phyloP scores from a whole-genome alignment of 2,113 vertebrate species.

The Cyprinus carpio region DNA sequence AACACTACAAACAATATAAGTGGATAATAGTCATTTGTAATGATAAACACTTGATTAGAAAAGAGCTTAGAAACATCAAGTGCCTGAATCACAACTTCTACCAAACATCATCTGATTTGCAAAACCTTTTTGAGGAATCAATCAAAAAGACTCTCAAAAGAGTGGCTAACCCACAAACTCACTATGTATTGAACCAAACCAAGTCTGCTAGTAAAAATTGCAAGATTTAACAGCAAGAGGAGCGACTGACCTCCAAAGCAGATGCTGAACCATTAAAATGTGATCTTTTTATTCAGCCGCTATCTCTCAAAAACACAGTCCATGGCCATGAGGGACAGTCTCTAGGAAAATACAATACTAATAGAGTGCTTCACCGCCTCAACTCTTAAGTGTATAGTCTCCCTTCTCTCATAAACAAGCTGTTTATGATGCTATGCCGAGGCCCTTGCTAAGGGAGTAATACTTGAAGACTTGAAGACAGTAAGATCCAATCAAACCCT shows the following conservation, averaged over 20 bases:
- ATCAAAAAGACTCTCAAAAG: background rate
- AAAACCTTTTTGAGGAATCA: background rate
- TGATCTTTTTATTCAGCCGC: background rate
- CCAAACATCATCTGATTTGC: background rate
- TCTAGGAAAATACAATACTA: slow-evolving; percentile 12
- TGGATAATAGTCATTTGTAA: slow-evolving; percentile 4
- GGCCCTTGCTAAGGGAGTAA: slow-evolving; percentile 5
- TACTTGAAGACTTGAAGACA: background rate
- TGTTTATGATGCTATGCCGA: background rate
- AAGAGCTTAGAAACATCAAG: background rate
- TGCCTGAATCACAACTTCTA: background rate
- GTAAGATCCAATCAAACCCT: background rate
- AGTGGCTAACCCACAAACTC: background rate
- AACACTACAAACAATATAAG: background rate
- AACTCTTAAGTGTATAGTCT: background rate
- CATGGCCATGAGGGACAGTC: background rate
- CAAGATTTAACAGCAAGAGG: slow-evolving; percentile 53
- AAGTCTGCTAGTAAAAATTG: slow-evolving; percentile 62
- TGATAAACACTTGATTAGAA: background rate
- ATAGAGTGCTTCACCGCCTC: background rate
- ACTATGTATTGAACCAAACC: slow-evolving; percentile 25
- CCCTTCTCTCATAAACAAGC: slow-evolving; percentile 18
- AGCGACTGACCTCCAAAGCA: slow-evolving; percentile 62
- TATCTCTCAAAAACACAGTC: slow-evolving; percentile 6
- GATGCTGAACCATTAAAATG: slow-evolving; percentile 60